phyloP scores from a whole-genome alignment of 2,113 vertebrate genomes.

The Apteryx mantelli region DNA sequence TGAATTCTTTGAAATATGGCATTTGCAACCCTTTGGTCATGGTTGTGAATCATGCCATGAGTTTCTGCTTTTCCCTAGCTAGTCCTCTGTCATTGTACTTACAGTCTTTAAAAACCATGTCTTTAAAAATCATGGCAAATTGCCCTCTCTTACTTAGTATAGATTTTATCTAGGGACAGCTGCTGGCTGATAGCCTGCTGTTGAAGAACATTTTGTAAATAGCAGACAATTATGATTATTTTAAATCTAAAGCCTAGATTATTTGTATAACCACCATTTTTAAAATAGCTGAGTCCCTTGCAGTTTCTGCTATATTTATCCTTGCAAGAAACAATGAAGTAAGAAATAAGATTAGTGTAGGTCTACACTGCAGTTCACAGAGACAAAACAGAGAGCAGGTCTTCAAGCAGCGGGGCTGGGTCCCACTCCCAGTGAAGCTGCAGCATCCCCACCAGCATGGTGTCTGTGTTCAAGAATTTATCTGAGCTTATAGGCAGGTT shows the following conservation, averaged over 20 bases:
- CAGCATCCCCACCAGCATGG: background rate
- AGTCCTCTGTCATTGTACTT: background rate
- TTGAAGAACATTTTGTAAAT: background rate
- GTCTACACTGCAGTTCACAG: background rate
- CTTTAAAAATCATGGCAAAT: background rate
- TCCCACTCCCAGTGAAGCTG: fast-evolving
- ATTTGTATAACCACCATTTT: background rate
- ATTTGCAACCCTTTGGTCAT: fast-evolving
- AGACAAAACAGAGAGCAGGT: background rate
- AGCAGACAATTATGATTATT: background rate
- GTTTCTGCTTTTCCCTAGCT: background rate
- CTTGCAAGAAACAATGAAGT: background rate
- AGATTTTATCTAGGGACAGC: background rate
- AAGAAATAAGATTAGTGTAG: fast-evolving
- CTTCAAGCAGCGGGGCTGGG: background rate
- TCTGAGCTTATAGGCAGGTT: background rate
- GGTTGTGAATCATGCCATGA: background rate
- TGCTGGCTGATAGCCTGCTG: background rate
- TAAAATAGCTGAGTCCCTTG: background rate
- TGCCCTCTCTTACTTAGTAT: background rate
- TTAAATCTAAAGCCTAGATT: background rate
- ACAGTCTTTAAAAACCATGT: background rate
- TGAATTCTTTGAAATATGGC: background rate
- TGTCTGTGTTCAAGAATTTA: background rate
- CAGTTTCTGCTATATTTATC: background rate